Evolutionary conservation across 2,888 invertebrate genomes (phyloP), one percentile per base, ranked within the genome.

Genomic region (Dryobota labecula): DNA sequence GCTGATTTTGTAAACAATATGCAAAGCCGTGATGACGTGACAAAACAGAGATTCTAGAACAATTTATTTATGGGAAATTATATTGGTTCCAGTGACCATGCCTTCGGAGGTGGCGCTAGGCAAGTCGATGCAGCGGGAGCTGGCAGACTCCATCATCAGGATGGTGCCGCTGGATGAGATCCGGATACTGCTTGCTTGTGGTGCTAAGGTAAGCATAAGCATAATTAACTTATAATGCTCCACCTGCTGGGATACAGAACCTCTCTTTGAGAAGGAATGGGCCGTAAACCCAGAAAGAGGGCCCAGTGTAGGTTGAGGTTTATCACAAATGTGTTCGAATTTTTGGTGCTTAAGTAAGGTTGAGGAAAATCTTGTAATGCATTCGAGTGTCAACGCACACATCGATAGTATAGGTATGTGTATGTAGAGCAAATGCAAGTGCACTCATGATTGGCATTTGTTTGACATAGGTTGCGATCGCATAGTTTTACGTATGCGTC

Each of bases 131-230:
- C 98, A 98, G 95, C 96, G 98, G 83, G 98, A 98, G 92, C 95
- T 99, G 83, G 98, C 98, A 0, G 99, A 99, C 95, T 98, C 98
- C 89, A 98, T 99, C 92, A 98, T 98, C 82, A 97, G 98, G 67
- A 97, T 98, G 97, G 98, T 98, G 57, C 97, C 98, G 0, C 93
- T 99, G 73, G 98, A 98, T 86, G 99, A 99, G 91, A 97, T 99
- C 73, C 95, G 98, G 63, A 98, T 98, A 75, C 95, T 99, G 6
- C 94, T 99, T 70, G 98, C 98, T 27, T 98, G 98, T 89, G 99
- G 99, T 6, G 98, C 98, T 9, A 98, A 98, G 95, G 97, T 97
- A 84, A 86, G 43, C n/a, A n/a, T n/a, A n/a, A n/a, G n/a, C n/a
- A n/a, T n/a, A n/a, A n/a, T n/a, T n/a, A n/a, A n/a, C n/a, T n/a